Conservation (phyloP, 2,797 vertebrate genomes). For the Schizopygopsis pylzovi region DNA sequence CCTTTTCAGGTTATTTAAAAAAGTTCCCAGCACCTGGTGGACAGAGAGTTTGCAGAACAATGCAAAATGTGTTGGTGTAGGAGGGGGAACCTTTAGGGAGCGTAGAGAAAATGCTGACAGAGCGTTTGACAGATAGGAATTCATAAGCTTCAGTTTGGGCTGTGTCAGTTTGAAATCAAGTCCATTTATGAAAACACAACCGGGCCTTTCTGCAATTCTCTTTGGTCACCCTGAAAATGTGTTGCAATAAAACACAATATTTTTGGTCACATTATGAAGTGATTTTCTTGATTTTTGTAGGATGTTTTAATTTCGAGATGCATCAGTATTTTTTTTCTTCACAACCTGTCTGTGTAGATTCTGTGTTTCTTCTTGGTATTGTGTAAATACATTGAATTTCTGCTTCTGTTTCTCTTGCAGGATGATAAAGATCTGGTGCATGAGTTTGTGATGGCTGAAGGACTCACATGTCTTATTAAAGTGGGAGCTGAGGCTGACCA, state of each 20-base stretch:
- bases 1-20: neutral
- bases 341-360: neutral
- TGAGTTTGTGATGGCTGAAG: constrained; percentile 94
- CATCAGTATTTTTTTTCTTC: neutral
- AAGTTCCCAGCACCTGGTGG: constrained; percentile 14
- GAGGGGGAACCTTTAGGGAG: constrained; percentile 12
- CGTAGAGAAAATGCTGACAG: constrained; percentile 25
- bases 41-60: constrained; percentile 25
- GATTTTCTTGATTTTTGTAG: neutral
- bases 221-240: neutral
- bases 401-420: constrained; percentile 69
- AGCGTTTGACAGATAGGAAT: constrained; percentile 36
- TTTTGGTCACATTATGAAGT: neutral
- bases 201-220: neutral
- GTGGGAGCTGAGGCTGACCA: constrained; percentile 96
- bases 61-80: constrained; percentile 28
- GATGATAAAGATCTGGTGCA: constrained; percentile 99
- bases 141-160: neutral
- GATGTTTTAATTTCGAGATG: neutral
- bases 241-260: neutral
- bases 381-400: neutral
- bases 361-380: constrained; percentile 6
- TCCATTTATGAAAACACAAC: neutral
- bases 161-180: constrained; percentile 1
- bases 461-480: constrained; percentile 95